A percentile compares a stretch with the other conserved stretches of the same genome.
These are phyloP conservation scores for Seira ritae DNA, from an alignment of 2,888 invertebrate genomes.

Conservation along the genomic window DNA sequence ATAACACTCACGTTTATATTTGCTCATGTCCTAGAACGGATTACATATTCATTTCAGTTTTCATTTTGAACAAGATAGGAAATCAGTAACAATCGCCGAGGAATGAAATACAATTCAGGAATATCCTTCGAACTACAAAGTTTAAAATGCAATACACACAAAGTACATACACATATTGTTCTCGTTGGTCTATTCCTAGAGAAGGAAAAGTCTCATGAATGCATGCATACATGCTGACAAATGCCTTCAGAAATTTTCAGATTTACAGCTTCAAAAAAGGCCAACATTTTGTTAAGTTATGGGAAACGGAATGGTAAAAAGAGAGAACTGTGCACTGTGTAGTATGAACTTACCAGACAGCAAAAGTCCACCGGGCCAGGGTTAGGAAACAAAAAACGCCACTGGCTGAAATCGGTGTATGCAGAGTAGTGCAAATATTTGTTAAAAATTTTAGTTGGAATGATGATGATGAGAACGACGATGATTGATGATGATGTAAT, in stretches of 20 bases:
- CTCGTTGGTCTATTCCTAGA: no score
- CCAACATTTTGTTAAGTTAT: no score
- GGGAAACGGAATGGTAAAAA: not conserved
- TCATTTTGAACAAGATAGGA: not conserved
- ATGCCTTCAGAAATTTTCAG: no score
- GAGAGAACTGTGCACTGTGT: not conserved
- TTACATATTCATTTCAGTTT: not conserved
- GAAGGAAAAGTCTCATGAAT: no score
- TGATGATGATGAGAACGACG: conserved; percentile 13
- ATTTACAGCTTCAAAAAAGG: no score
- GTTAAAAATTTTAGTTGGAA: conserved; percentile 27
- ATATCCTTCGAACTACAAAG: no score
- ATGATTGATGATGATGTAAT: conserved; percentile 35
- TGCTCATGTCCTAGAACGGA: not conserved
- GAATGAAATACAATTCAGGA: no score
- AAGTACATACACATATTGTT: no score
- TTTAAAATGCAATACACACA: no score
- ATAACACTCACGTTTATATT: not conserved
- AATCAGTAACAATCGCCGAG: no score
- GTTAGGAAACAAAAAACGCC: not conserved
- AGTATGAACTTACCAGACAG: not conserved
- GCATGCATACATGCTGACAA: no score
- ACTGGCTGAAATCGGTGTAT: not conserved
- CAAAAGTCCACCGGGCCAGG: not conserved
- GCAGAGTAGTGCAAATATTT: conserved; percentile 24